phyloP scores from a whole-genome alignment of 2,888 invertebrate species.

The Parascotia fuliginaria region DNA sequence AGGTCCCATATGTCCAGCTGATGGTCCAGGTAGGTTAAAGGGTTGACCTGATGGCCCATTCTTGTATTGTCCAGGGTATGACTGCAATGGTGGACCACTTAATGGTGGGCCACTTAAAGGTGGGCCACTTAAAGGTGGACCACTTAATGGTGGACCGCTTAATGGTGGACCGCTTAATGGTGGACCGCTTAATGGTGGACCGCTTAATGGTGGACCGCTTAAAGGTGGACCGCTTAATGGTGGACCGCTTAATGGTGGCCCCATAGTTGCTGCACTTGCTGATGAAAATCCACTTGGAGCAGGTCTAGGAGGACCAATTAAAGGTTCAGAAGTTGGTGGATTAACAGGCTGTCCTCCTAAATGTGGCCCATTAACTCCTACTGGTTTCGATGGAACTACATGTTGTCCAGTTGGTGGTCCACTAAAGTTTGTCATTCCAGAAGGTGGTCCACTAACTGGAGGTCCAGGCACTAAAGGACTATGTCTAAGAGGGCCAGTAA shows the following conservation, averaged over 20 bases:
- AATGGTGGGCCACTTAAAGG: no score
- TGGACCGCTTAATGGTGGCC: no score
- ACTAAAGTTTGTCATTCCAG: slow-evolving; percentile 34
- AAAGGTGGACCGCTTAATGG: no score
- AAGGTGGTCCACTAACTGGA: slow-evolving; percentile 43
- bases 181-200: no score
- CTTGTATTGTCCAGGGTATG: slow-evolving; percentile 50
- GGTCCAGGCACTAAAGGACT: slow-evolving; percentile 63
- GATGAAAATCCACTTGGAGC: slow-evolving; percentile 20
- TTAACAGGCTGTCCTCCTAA: slow-evolving; percentile 24
- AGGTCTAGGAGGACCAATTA: slow-evolving; percentile 19
- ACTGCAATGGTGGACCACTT: slow-evolving; percentile 26
- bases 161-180: no score
- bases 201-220: no score
- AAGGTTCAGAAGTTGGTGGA: slow-evolving; percentile 30
- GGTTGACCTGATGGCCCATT: slow-evolving; percentile 51
- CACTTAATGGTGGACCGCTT: no score
- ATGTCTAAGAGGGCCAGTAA: slow-evolving; percentile 55
- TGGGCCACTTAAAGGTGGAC: no score
- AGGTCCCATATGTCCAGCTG: slow-evolving; percentile 29
- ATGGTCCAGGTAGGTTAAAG: slow-evolving; percentile 31
- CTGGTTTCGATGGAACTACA: slow-evolving; percentile 39
- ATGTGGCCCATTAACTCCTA: slow-evolving; percentile 56
- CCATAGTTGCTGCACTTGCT: slow-evolving; percentile 13
- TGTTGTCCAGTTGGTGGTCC: slow-evolving; percentile 39